Evolutionary conservation across 2,888 invertebrate species (phyloP).

Genomic region (Liopterus haemorrhoidalis): DNA sequence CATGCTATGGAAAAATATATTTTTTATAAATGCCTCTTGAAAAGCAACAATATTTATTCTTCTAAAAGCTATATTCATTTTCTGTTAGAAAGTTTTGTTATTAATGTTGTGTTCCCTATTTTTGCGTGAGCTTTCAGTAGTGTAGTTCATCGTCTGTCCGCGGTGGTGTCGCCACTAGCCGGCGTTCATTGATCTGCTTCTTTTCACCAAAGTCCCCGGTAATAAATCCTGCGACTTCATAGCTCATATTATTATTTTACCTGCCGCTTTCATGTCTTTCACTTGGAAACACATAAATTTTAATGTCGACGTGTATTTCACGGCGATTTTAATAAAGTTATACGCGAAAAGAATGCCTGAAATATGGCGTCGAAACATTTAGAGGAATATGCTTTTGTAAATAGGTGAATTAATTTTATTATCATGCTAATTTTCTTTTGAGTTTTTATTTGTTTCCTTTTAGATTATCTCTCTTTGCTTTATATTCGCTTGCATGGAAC

Average conservation of each 20-base stretch:
- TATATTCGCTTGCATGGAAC: too few relatives aligned
- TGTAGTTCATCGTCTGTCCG: too few relatives aligned
- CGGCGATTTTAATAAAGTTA: conserved; percentile 16
- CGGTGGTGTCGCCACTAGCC: conserved; percentile 14
- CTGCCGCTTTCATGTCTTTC: conserved; percentile 13
- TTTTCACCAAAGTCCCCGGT: conserved; percentile 7
- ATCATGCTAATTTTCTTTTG: conserved; percentile 39
- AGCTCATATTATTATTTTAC: conserved; percentile 16
- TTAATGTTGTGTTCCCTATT: too few relatives aligned
- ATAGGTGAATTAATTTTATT: too few relatives aligned
- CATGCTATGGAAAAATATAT: too few relatives aligned
- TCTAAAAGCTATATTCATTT: neutral
- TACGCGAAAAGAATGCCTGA: conserved; percentile 6
- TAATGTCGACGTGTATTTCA: conserved; percentile 15
- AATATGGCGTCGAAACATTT: neutral
- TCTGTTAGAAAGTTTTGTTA: neutral
- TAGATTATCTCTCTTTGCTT: too few relatives aligned
- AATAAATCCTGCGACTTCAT: conserved; percentile 17
- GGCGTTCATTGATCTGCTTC: conserved; percentile 19
- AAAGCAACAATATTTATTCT: conserved; percentile 6
- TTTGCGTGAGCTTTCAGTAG: too few relatives aligned
- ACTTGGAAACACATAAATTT: conserved; percentile 16
- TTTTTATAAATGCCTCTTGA: too few relatives aligned
- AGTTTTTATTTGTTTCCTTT: conserved; percentile 36
- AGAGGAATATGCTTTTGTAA: too few relatives aligned